Base-by-base conservation (phyloP, 92 coral and sea anemone genomes). In the Epizoanthus scotinus region DNA sequence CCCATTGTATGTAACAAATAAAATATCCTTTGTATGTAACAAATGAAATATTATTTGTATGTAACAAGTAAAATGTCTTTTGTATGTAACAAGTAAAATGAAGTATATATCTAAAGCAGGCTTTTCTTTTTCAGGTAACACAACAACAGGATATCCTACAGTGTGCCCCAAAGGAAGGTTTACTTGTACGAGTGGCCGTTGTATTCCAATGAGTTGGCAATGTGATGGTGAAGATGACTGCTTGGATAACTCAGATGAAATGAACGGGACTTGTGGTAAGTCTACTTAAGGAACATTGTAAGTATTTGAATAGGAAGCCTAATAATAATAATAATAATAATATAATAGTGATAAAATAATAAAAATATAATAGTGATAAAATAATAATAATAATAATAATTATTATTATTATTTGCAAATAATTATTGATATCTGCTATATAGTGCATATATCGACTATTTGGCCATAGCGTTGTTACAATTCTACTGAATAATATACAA, bases 151-250 rank as follows among this genome's bases (percentile, higher is more conserved):
- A 50, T 80, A 84, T 3, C 74, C 92, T n/a, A 62, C 88, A 1
- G 73, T 13, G 3, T 91, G 96, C 53, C 90, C 94, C 5, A 67
- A 79, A 13, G 84, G 80, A 31, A 78, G 56, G 63, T 94, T 89
- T 58, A 78, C 88, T 3, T 94, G 98, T 79, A 67, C 73, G 19
- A 81, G 80, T 65, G 92, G 91, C 28, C 85, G 47, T 57, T 92
- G 97, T 62, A 92, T 94, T 80, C 84, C 88, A 8, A 58, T 60
- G 22, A 50, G 73, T 57, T 84, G 86, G 88, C 86, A 64, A 26
- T 94, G 98, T 52, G 90, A 94, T 88, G 89, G 92, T 7, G 93
- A 88, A 25, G 67, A 63, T 58, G 98, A 94, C 85, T 94, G 98
- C 56, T 19, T 50, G 18, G 98, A 94, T 56, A 83, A 84, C 73